phyloP scores from a whole-genome alignment of 1,140 invertebrate species.

The Pseudomyrmex dendroicus region DNA sequence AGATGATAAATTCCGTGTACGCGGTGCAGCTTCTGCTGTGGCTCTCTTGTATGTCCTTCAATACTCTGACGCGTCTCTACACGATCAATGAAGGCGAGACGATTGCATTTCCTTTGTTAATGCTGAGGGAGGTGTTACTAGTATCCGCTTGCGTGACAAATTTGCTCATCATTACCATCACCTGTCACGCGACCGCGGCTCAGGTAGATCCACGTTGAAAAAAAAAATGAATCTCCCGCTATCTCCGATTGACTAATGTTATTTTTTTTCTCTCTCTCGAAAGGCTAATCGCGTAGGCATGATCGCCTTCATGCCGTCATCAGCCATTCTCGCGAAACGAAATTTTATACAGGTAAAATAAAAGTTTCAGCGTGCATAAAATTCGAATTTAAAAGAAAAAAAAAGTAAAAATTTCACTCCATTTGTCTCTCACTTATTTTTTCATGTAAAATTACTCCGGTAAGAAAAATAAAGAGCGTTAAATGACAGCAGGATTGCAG shows the following conservation, averaged over 20 bases:
- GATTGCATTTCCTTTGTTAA: neutral
- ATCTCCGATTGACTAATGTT: neutral
- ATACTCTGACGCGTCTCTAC: constrained; percentile 70
- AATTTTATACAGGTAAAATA: constrained; percentile 60
- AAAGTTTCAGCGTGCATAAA: neutral
- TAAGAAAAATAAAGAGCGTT: constrained; percentile 2
- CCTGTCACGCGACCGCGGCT: constrained; percentile 65
- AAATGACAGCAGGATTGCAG: constrained; percentile 63
- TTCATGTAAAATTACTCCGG: neutral
- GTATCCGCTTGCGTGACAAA: constrained; percentile 56
- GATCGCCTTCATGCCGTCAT: constrained; percentile 66
- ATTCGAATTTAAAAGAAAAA: neutral
- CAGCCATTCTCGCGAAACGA: constrained; percentile 46
- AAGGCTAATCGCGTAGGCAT: constrained; percentile 66
- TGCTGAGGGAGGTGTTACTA: constrained; percentile 61
- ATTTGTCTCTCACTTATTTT: neutral
- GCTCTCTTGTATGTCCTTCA: constrained; percentile 67
- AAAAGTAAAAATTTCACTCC: too few relatives aligned
- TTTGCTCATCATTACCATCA: constrained; percentile 62
- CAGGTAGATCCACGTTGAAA: constrained; percentile 49
- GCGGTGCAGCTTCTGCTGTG: constrained; percentile 66
- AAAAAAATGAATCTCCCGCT: neutral
- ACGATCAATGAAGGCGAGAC: constrained; percentile 39
- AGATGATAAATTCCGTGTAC: constrained; percentile 70
- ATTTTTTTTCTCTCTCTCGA: neutral